Base-by-base conservation (phyloP, 2,797 vertebrate genomes). In the Echeneis naucrates region DNA sequence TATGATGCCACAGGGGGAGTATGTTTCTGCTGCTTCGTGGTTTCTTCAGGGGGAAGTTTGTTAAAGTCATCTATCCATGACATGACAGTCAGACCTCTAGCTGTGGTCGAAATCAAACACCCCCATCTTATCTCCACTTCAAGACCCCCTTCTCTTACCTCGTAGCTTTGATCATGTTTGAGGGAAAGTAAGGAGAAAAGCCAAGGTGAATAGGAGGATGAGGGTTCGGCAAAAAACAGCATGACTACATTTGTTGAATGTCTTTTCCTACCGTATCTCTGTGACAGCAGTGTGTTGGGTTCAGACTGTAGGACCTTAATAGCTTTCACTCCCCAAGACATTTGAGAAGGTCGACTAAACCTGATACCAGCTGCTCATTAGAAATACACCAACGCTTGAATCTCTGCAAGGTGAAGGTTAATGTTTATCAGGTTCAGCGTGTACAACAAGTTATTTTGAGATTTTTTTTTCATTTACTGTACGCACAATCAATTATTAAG, bases 71-170 rank as follows among this genome's bases (percentile, higher is more conserved):
- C 82, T 84, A 85, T 80, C 82, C 66, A 38, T 84, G 84, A 88
- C 66, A 65, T 68, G 85, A 90, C 84, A 72, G 78, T 78, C 84
- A 65, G 77, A 82, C 68, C 75, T 89, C 87, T 86, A 26, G 83
- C 84, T 81, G 83, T 73, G 88, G 61, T 81, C 37, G 79, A 87
- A 92, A 89, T 93, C 89, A 90, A 85, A 91, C 83, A 81, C 73
- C 74, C 80, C 55, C 72, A 82, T 92, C 90, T 93, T 88, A 91
- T 92, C 88, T 87, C 51, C 40, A 63, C 80, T 72, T 72, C 74
- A 75, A 71, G 69, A 68, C 56, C 76, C 75, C 75, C 72, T 55
- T 30, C 61, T 9, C n/a, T 65, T 55, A 80, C 65, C 54, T 51
- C 33, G 23, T 35, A 17, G 19, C 91, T 91, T 92, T 91, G 83